phyloP scores from a whole-genome alignment of 2,888 invertebrate genomes.

The Pyralis farinalis region DNA sequence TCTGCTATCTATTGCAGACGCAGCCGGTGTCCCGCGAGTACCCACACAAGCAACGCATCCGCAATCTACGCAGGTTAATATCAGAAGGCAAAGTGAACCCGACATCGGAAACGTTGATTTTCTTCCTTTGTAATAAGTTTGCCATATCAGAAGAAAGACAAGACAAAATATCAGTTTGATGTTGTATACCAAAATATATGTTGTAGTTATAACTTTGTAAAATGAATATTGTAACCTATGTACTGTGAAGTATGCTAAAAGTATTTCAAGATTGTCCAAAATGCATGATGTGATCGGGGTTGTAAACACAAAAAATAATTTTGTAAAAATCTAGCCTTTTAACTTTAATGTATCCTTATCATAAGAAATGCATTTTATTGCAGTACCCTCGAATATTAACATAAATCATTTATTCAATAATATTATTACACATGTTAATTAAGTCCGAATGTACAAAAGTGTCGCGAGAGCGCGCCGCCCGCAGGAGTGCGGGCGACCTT shows the following conservation, averaged over 20 bases:
- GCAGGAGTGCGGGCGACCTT: neutral
- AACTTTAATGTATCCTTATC: conserved; percentile 56
- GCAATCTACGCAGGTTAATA: conserved; percentile 76
- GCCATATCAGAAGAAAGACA: conserved; percentile 66
- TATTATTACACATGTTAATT: conserved; percentile 36
- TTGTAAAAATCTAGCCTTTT: conserved; percentile 63
- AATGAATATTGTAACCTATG: conserved; percentile 5
- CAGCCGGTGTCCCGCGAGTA: conserved; percentile 60
- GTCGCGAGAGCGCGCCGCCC: conserved; percentile 15
- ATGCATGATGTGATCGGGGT: conserved; percentile 20
- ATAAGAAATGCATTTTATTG: conserved; percentile 55
- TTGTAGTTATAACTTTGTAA: too few species aligned
- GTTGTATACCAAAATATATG: too few species aligned
- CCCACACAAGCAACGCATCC: conserved; percentile 83
- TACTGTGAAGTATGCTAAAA: neutral
- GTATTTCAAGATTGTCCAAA: neutral
- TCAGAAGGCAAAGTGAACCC: conserved; percentile 70
- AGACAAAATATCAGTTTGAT: conserved; percentile 32
- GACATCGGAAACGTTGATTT: conserved; percentile 70
- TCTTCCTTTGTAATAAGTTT: conserved; percentile 77
- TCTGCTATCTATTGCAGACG: conserved; percentile 41
- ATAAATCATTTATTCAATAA: conserved; percentile 36
- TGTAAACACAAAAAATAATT: conserved; percentile 54
- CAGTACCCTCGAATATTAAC: conserved; percentile 44
- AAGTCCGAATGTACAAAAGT: conserved; percentile 22